Conservation (phyloP, 2,113 vertebrate species). For the Phyllopteryx taeniolatus region DNA sequence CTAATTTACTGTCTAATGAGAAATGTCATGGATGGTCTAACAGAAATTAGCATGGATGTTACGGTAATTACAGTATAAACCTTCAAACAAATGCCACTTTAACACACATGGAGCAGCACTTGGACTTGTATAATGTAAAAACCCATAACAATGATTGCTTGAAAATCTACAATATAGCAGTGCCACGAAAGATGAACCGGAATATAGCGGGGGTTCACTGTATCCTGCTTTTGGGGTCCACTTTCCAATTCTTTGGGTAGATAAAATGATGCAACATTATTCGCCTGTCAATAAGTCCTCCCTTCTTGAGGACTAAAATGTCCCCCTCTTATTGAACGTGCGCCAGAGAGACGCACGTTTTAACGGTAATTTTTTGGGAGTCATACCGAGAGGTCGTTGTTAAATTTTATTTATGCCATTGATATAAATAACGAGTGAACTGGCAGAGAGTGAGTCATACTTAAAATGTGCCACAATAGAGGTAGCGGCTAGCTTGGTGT, state of each 20-base stretch:
- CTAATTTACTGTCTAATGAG: no score
- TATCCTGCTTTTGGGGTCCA: no score
- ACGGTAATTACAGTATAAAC: no score
- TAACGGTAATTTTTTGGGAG: background rate
- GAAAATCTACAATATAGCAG: no score
- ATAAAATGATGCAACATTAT: slow-evolving; percentile 2
- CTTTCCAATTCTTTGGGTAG: background rate
- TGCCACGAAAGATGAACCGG: no score
- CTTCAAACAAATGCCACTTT: no score
- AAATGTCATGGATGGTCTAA: no score
- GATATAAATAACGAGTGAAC: background rate
- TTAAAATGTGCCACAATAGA: background rate
- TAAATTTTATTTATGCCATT: background rate
- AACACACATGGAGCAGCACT: no score
- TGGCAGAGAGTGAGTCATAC: background rate
- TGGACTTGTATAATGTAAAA: no score
- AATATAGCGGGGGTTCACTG: no score
- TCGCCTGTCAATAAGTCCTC: background rate
- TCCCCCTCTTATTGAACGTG: background rate
- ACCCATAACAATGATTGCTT: no score
- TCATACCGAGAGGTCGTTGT: background rate
- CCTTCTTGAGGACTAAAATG: background rate
- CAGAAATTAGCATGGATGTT: no score
- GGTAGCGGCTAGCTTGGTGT: background rate
- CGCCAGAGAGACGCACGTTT: background rate